Conservation (phyloP, 2,888 invertebrate species). For the Metalampra italica region DNA sequence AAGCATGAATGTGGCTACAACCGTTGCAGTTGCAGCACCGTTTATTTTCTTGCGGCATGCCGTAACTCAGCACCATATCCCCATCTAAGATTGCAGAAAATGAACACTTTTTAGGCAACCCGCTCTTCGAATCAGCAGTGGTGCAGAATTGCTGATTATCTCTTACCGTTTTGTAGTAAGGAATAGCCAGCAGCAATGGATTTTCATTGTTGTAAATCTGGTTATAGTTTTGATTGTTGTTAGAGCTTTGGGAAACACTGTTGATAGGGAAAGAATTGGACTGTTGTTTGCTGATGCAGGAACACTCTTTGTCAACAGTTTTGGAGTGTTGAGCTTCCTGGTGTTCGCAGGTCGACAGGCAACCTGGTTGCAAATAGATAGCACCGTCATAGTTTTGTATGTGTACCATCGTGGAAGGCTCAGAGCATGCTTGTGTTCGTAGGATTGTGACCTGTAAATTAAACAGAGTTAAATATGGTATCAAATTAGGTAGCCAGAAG, state of each 20-base stretch:
- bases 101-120: background rate
- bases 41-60: background rate
- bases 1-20: too few relatives aligned
- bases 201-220: background rate
- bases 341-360: background rate
- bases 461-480: background rate
- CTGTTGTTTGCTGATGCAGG: conserved; percentile 1
- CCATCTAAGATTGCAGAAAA: background rate
- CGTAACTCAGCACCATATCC: background rate
- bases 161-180: background rate
- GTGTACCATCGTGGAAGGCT: background rate
- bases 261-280: conserved; percentile 23
- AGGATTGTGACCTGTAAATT: background rate
- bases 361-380: background rate
- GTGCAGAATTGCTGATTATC: background rate
- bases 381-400: background rate
- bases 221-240: background rate
- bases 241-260: conserved; percentile 20
- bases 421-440: background rate
- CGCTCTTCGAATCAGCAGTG: background rate
- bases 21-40: background rate
- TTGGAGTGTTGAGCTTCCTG: background rate
- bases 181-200: background rate
- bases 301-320: background rate
- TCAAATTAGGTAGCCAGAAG: too few relatives aligned